phyloP scores from a whole-genome alignment of 2,113 vertebrate species.

The Semnornis frantzii region DNA sequence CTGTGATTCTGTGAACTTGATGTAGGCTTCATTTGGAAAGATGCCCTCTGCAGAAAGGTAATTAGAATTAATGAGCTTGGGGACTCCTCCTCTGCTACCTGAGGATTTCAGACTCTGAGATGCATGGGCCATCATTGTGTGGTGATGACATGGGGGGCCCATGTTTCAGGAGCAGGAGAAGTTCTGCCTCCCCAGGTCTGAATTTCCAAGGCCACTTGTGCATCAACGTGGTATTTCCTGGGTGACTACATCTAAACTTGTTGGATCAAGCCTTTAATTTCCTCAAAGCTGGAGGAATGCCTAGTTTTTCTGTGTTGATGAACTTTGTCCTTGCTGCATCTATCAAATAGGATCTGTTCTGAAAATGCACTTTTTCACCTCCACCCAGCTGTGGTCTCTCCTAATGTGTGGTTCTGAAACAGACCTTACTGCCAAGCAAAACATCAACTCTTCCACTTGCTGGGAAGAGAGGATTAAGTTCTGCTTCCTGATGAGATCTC shows the following conservation, averaged over 20 bases:
- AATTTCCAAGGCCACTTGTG: background rate
- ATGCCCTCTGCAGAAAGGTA: background rate
- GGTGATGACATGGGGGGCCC: fast-evolving
- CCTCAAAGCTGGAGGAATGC: background rate
- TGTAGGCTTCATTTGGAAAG: background rate
- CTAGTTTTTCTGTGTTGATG: background rate
- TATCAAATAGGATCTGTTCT: background rate
- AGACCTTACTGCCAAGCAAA: constrained; percentile 36
- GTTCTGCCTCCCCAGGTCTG: background rate
- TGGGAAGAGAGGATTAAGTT: constrained; percentile 48
- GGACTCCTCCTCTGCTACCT: background rate
- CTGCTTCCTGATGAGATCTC: constrained; percentile 36
- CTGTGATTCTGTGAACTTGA: background rate
- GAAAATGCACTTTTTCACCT: constrained; percentile 28
- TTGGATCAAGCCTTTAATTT: background rate
- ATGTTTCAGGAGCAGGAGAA: background rate
- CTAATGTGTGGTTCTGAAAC: constrained; percentile 30
- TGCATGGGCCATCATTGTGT: fast-evolving
- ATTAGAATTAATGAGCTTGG: background rate
- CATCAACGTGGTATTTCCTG: background rate
- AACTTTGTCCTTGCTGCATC: background rate
- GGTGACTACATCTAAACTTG: background rate
- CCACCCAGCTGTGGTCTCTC: constrained; percentile 16
- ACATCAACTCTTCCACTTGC: background rate
- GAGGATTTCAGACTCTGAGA: background rate